Evolutionary conservation across 2,113 vertebrate species (phyloP), one percentile per base, ranked within the genome.

Genomic region (Onychorhynchus coronatus): DNA sequence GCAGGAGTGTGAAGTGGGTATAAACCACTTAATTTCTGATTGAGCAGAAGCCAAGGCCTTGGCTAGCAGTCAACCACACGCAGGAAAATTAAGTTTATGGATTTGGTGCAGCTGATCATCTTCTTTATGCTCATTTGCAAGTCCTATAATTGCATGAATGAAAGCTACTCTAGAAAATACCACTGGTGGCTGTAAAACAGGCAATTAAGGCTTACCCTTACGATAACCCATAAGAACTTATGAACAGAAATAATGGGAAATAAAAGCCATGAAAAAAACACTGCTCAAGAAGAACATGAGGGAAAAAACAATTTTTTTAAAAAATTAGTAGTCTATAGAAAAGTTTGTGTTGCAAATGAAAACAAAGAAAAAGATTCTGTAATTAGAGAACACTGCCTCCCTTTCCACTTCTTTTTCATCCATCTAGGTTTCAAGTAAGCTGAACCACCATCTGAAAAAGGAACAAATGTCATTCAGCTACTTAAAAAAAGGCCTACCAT

Each of bases 21-120:
- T 81, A 90, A 96, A 93, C 37, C 65, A 75, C 58, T 85, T 76
- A 41, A 79, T 85, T 96, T 90, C 75, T 84, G 88, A 94, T 39
- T 71, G 56, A 92, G 88, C 53, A 85, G 67, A 82, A 93, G 88
- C 89, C 91, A 96, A 93, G 71, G 62, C 66, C 79, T 84, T 95
- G 89, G 93, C 78, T 62, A 90, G 62, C 46, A 79, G 88, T 88
- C 81, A 94, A 93, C 71, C 27, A 87, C 53, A 61, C 50, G 77
- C 31, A 70, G 37, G 12, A 87, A 89, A 96, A 90, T 47, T 63
- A 85, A 63, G 67, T 89, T 85, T 77, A 91, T 71, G 80, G 85
- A 88, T 90, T 74, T 88, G 52, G 50, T 55, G 50, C 75, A 80
- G 82, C 46, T 85, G 79, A 76, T 93, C 63, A 66, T 71, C 46